Conservation (phyloP, 1,140 invertebrate species). For the Panagrolaimus sp. region DNA sequence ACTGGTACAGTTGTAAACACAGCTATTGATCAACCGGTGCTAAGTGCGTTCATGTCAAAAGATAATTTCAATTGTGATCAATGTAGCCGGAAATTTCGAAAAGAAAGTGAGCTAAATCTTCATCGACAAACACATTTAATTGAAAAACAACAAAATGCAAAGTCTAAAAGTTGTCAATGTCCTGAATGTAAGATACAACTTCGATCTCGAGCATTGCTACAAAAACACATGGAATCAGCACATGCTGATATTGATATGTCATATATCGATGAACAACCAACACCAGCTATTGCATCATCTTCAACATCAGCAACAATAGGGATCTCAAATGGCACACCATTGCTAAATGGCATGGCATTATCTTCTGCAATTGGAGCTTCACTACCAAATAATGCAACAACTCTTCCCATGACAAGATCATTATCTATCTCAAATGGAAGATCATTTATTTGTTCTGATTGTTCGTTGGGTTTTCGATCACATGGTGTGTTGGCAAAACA, state of each 20-base stretch:
- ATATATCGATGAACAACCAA: neutral
- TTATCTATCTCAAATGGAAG: neutral
- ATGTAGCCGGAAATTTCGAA: slow-evolving; percentile 52
- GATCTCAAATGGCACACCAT: neutral
- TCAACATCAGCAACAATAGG: too few relatives aligned
- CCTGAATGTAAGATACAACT: slow-evolving; percentile 33
- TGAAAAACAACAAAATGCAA: slow-evolving; percentile 43
- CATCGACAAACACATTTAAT: slow-evolving; percentile 53
- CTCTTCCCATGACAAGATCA: neutral
- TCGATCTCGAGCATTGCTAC: slow-evolving; percentile 33
- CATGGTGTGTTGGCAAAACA: slow-evolving; percentile 93
- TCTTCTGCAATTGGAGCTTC: neutral
- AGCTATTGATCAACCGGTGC: neutral
- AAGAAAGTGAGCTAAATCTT: slow-evolving; percentile 44
- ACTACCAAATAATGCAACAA: neutral
- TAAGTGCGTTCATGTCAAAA: neutral
- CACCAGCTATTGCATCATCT: neutral
- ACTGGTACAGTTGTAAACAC: neutral
- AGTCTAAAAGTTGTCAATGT: slow-evolving; percentile 32
- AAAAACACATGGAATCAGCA: slow-evolving; percentile 40
- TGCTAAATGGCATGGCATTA: neutral
- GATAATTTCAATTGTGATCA: slow-evolving; percentile 39
- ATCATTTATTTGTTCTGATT: slow-evolving; percentile 70
- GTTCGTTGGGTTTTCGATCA: slow-evolving; percentile 88
- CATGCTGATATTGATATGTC: slow-evolving; percentile 9